A percentile compares a stretch with the other conserved stretches of the same genome.
Conservation (phyloP, 2,888 invertebrate species). For the Clostera curtula region DNA sequence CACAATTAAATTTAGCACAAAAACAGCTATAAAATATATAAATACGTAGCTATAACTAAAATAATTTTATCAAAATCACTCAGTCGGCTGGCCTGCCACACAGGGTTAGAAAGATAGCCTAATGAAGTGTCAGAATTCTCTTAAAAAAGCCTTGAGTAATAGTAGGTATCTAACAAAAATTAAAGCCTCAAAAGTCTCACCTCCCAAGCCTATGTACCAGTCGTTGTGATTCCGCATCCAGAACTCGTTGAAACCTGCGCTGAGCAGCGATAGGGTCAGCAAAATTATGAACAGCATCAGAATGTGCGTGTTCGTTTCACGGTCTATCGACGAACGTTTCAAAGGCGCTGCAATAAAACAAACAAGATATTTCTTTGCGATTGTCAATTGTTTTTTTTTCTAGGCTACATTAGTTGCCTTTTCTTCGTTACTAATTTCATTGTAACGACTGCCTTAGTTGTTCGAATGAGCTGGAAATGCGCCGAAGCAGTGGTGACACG, state of each 20-base stretch:
- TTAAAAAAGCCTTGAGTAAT: not conserved
- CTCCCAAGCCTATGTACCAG: constrained; percentile 91
- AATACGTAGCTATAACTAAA: too few species aligned
- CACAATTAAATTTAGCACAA: too few species aligned
- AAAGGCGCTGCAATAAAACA: constrained; percentile 70
- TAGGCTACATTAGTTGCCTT: too few species aligned
- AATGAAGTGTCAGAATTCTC: not conserved
- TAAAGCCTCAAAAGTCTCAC: constrained; percentile 48
- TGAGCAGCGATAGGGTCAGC: constrained; percentile 90
- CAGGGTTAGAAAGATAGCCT: too few species aligned
- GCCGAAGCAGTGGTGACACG: too few species aligned
- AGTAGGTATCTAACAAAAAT: constrained; percentile 1
- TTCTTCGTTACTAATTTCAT: too few species aligned
- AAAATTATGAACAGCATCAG: constrained; percentile 95
- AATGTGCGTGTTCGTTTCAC: constrained; percentile 94
- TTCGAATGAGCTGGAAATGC: too few species aligned
- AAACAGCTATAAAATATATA: too few species aligned
- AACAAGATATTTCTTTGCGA: not conserved
- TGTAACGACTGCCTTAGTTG: too few species aligned
- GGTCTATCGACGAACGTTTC: constrained; percentile 96
- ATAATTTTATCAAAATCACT: too few species aligned
- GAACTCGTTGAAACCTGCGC: constrained; percentile 91
- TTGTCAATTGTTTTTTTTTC: too few species aligned
- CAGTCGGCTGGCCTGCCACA: too few species aligned
- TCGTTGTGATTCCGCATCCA: constrained; percentile 84